Evolutionary conservation across 2,888 invertebrate species (phyloP).

Genomic region (Tipula helvola): DNA sequence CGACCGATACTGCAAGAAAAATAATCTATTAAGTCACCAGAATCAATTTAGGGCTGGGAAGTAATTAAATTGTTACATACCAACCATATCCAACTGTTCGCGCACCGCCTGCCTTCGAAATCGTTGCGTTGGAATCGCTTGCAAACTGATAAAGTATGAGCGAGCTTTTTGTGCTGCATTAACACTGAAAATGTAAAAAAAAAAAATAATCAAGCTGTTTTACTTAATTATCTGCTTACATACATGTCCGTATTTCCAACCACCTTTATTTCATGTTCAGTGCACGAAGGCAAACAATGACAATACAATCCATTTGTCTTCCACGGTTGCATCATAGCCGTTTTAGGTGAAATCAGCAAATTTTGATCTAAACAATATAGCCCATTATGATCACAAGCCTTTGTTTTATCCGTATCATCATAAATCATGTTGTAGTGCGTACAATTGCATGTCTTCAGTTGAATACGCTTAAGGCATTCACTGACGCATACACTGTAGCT

Average conservation of each 20-base stretch:
- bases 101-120: slow-evolving; percentile 39
- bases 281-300: slow-evolving; percentile 55
- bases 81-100: slow-evolving; percentile 32
- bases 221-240: neutral
- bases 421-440: slow-evolving; percentile 52
- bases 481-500: slow-evolving; percentile 60
- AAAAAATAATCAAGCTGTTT: neutral
- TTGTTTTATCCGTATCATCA: slow-evolving; percentile 33
- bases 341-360: slow-evolving; percentile 31
- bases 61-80: neutral
- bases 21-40: neutral
- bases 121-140: slow-evolving; percentile 32
- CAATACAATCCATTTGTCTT: slow-evolving; percentile 48
- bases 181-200: neutral
- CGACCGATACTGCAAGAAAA: slow-evolving; percentile 39
- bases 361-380: slow-evolving; percentile 46
- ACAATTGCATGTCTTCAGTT: slow-evolving; percentile 48
- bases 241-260: slow-evolving; percentile 17
- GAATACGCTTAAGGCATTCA: slow-evolving; percentile 49
- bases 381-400: slow-evolving; percentile 46
- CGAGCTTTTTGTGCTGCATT: neutral
- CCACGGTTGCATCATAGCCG: slow-evolving; percentile 43
- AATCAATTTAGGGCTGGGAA: neutral
- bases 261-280: slow-evolving; percentile 50
- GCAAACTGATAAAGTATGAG: slow-evolving; percentile 16